Percentiles rank a stretch among this genome's conserved stretches.
Conservation (phyloP, 2,888 invertebrate species). For the Uloborus plumipes region DNA sequence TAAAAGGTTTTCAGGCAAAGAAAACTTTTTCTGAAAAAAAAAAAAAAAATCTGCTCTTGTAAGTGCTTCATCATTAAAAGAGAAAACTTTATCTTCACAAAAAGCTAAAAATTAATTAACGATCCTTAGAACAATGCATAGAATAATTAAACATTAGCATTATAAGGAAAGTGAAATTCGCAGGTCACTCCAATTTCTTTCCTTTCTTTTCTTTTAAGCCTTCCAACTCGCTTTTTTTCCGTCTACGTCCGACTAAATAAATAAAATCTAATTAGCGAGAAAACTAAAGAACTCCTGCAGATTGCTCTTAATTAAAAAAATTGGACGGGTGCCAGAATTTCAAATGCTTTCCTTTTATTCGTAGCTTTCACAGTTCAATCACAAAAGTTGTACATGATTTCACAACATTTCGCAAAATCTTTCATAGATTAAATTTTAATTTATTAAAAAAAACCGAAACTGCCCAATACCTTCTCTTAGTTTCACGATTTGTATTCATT, state of each 20-base stretch:
- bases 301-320: conserved; percentile 47
- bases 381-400: no score
- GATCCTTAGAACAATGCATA: conserved; percentile 37
- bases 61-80: no score
- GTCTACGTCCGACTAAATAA: conserved; percentile 31
- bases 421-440: no score
- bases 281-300: conserved; percentile 22
- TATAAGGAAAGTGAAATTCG: conserved; percentile 18
- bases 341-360: no score
- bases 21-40: no score
- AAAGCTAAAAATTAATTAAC: conserved; percentile 48
- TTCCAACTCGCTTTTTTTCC: background rate
- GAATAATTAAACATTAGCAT: conserved; percentile 54
- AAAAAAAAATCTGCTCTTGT: no score
- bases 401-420: no score
- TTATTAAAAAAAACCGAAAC: no score
- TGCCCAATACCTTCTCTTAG: no score
- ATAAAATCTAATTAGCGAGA: conserved; percentile 59
- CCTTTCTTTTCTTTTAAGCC: background rate
- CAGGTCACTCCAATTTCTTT: conserved; percentile 43
- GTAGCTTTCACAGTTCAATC: no score
- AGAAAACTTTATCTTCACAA: background rate
- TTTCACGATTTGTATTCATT: no score
- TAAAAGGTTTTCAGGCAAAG: no score
- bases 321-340: conserved; percentile 40